Evolutionary conservation across 2,888 invertebrate species (phyloP).

Genomic region (Notodonta ziczac): DNA sequence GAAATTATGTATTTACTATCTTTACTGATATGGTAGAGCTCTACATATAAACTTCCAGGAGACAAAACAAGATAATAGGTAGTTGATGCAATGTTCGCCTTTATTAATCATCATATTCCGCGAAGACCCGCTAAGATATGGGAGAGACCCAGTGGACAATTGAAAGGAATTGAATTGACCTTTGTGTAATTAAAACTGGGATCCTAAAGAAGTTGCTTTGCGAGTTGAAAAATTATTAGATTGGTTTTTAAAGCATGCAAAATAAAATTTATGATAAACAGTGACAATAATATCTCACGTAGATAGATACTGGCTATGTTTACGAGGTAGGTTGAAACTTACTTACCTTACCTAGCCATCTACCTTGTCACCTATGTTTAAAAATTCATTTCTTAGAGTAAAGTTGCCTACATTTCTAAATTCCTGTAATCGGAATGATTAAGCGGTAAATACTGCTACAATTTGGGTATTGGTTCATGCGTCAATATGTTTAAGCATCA

Average conservation of each 20-base stretch:
- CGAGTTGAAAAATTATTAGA: constrained; percentile 2
- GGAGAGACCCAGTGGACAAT: constrained; percentile 54
- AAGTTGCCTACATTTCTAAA: background rate
- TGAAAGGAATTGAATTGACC: constrained; percentile 80
- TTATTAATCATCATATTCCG: constrained; percentile 27
- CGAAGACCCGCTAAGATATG: constrained; percentile 42
- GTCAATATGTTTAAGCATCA: constrained; percentile 2
- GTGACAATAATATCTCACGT: no score
- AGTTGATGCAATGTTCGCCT: background rate
- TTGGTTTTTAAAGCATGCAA: background rate
- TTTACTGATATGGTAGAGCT: background rate
- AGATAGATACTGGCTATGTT: no score
- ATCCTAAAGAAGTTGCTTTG: constrained; percentile 32
- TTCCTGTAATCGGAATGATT: constrained; percentile 1
- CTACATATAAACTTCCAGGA: constrained; percentile 20
- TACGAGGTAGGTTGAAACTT: no score
- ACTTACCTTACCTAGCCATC: no score
- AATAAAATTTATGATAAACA: background rate
- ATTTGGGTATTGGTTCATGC: constrained; percentile 3
- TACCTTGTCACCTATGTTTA: no score
- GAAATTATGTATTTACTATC: no score
- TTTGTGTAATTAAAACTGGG: constrained; percentile 67
- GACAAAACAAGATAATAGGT: constrained; percentile 7
- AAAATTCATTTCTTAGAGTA: no score
- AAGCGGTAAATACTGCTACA: background rate